phyloP scores from a whole-genome alignment of 2,888 invertebrate species.

The Drosophila robusta region DNA sequence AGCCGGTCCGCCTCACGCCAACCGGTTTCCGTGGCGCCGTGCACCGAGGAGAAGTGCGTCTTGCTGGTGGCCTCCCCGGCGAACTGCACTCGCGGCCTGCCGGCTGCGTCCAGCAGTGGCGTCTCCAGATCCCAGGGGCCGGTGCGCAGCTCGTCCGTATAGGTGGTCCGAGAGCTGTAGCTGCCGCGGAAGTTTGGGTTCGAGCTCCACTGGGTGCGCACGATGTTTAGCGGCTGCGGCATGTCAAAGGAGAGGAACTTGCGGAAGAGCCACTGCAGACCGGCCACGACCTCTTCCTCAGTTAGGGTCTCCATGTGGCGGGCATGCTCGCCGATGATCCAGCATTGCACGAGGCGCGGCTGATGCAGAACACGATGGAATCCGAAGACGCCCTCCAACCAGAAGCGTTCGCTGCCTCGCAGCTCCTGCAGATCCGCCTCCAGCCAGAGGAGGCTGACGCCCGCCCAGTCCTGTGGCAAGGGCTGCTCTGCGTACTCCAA shows the following conservation, averaged over 20 bases:
- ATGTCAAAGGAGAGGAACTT: slow-evolving; percentile 75
- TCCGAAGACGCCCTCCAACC: slow-evolving; percentile 88
- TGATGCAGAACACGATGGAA: slow-evolving; percentile 88
- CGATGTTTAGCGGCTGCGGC: slow-evolving; percentile 62
- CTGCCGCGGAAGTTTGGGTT: slow-evolving; percentile 88
- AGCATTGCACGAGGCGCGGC: slow-evolving; percentile 88
- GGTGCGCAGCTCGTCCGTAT: slow-evolving; percentile 86
- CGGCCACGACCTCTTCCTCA: slow-evolving; percentile 85
- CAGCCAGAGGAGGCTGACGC: slow-evolving; percentile 87
- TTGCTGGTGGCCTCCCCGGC: slow-evolving; percentile 90
- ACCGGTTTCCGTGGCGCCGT: slow-evolving; percentile 91
- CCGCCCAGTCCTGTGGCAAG: slow-evolving; percentile 85
- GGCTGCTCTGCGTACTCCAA: slow-evolving; percentile 87
- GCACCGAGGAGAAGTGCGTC: slow-evolving; percentile 88
- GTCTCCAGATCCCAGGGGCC: slow-evolving; percentile 86
- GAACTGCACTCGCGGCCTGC: slow-evolving; percentile 87
- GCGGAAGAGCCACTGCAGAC: slow-evolving; percentile 69
- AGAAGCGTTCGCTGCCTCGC: slow-evolving; percentile 82
- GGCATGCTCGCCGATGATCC: slow-evolving; percentile 89
- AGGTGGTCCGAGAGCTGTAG: slow-evolving; percentile 88
- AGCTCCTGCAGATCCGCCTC: slow-evolving; percentile 84
- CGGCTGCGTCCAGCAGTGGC: slow-evolving; percentile 84
- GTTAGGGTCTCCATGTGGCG: slow-evolving; percentile 87
- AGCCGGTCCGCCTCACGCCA: slow-evolving; percentile 90
- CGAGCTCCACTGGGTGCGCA: slow-evolving; percentile 88